A percentile compares a stretch with the other conserved stretches of the same genome.
phyloP scores from a whole-genome alignment of 1,140 invertebrate genomes.

The Drosophila aff. region DNA sequence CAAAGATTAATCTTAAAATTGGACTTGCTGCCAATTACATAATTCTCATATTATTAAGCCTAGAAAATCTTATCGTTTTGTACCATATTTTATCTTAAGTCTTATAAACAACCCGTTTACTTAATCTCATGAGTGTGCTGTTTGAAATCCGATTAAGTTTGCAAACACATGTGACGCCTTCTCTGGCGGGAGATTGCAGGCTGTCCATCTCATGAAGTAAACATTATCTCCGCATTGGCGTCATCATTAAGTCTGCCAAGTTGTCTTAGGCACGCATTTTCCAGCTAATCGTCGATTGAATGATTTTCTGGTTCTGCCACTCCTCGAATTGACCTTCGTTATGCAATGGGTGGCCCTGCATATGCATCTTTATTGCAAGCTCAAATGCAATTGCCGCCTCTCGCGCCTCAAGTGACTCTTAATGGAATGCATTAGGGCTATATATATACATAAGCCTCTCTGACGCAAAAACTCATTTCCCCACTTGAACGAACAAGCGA shows the following conservation, averaged over 20 bases:
- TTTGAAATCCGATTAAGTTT: slow-evolving; percentile 13
- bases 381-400: slow-evolving; percentile 39
- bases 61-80: not conserved
- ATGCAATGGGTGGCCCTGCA: slow-evolving; percentile 14
- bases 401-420: slow-evolving; percentile 52
- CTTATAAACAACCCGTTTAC: not conserved
- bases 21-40: too few relatives aligned
- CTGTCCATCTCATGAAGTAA: slow-evolving; percentile 18
- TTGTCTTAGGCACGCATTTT: not conserved
- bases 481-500: slow-evolving; percentile 33
- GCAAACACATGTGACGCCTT: slow-evolving; percentile 15
- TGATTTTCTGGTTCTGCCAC: slow-evolving; percentile 4
- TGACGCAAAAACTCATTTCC: slow-evolving; percentile 56
- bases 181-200: slow-evolving; percentile 12
- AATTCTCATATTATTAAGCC: not conserved
- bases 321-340: slow-evolving; percentile 41
- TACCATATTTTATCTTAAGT: not conserved
- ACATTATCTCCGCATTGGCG: slow-evolving; percentile 15
- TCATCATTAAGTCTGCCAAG: not conserved
- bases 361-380: slow-evolving; percentile 11
- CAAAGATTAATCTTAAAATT: not conserved
- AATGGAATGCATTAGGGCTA: slow-evolving; percentile 77
- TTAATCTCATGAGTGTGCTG: not conserved
- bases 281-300: slow-evolving; percentile 1
- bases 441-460: slow-evolving; percentile 17